A percentile compares a stretch with the other conserved stretches of the same genome.
phyloP scores from a whole-genome alignment of 2,888 invertebrate species.

The Cristatella mucedo region DNA sequence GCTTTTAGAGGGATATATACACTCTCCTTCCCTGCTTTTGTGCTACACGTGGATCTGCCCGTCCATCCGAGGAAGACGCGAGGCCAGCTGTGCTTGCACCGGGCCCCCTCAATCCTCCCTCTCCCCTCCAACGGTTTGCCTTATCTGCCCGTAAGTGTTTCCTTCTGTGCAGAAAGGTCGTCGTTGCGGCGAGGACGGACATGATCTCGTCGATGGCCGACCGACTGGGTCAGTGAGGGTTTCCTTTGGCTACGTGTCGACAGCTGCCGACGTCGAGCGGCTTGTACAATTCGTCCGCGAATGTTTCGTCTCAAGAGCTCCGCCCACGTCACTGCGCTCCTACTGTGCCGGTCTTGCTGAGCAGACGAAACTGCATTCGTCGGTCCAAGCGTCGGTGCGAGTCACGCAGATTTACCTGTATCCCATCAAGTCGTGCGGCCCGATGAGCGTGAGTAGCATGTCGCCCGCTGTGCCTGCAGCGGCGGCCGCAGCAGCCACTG shows the following conservation, averaged over 20 bases:
- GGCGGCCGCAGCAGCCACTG: too few relatives aligned
- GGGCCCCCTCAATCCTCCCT: too few relatives aligned
- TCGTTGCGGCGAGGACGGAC: slow-evolving; percentile 65
- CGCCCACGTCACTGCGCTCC: neutral
- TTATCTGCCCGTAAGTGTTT: too few relatives aligned
- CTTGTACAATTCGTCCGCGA: slow-evolving; percentile 56
- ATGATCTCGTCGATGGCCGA: slow-evolving; percentile 63
- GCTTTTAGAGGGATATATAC: too few relatives aligned
- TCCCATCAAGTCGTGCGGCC: slow-evolving; percentile 79
- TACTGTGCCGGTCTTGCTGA: slow-evolving; percentile 13
- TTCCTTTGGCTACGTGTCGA: slow-evolving; percentile 82
- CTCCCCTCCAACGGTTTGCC: too few relatives aligned
- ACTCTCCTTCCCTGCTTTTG: too few relatives aligned
- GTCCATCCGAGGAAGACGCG: too few relatives aligned
- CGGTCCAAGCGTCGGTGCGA: neutral
- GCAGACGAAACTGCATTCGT: neutral
- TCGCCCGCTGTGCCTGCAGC: too few relatives aligned
- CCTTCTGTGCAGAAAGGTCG: slow-evolving; percentile 53
- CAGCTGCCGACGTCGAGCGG: slow-evolving; percentile 51
- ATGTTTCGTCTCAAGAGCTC: slow-evolving; percentile 46
- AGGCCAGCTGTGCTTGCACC: too few relatives aligned
- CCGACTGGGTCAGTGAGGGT: slow-evolving; percentile 82
- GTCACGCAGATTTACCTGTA: slow-evolving; percentile 52
- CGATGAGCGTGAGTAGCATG: slow-evolving; percentile 46
- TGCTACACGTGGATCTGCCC: too few relatives aligned